Evolutionary conservation across 2,113 vertebrate species (phyloP).

Genomic region (Castor canadensis): DNA sequence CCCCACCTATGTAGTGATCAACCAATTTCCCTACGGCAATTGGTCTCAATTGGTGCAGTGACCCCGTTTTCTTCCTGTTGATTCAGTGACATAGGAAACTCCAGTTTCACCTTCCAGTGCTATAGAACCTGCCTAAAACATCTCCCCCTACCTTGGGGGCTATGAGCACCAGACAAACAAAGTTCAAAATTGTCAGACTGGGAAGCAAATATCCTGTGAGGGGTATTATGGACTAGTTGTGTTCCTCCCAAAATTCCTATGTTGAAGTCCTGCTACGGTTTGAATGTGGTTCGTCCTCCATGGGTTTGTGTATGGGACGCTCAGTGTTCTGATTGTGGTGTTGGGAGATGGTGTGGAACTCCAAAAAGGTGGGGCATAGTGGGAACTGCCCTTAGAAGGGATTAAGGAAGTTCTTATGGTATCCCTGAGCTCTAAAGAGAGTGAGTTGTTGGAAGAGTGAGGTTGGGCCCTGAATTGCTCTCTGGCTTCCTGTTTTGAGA

Average conservation of each 20-base stretch:
- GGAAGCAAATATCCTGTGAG: not conserved
- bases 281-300: not conserved
- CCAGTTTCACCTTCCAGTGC: not conserved
- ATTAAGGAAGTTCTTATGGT: not conserved
- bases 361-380: not conserved
- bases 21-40: not conserved
- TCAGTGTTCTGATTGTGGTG: no score
- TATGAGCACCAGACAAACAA: no score
- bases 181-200: not conserved
- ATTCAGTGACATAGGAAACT: not conserved
- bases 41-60: not conserved
- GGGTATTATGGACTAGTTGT: no score
- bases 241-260: not conserved
- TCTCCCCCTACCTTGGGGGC: not conserved
- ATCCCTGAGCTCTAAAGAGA: not conserved
- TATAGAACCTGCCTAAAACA: not conserved
- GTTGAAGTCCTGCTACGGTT: not conserved
- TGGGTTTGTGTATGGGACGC: not conserved
- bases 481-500: not conserved
- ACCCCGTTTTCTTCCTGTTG: not conserved
- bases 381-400: not conserved
- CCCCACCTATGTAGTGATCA: not conserved
- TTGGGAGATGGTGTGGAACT: no score
- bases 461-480: no score
- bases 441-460: not conserved